Conservation (phyloP, 2,888 invertebrate species). For the Euspilapteryx auroguttella region DNA sequence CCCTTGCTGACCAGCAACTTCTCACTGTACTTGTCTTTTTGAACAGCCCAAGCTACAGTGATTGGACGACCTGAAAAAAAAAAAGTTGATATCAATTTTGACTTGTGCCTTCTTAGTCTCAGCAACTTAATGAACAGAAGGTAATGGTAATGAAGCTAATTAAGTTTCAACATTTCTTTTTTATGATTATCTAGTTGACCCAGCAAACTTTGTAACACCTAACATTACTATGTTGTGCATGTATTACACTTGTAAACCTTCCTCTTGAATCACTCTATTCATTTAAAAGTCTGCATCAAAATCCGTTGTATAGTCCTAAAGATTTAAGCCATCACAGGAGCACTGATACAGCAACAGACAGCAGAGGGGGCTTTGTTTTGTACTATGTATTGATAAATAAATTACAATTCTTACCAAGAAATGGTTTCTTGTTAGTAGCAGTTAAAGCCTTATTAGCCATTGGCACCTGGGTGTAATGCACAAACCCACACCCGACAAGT, state of each 20-base stretch:
- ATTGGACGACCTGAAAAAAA: conserved; percentile 59
- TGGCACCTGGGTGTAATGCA: conserved; percentile 76
- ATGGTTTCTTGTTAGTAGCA: conserved; percentile 67
- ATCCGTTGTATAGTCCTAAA: too few species aligned
- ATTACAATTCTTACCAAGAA: conserved; percentile 42
- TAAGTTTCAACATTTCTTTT: background rate
- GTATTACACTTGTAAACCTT: too few species aligned
- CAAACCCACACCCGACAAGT: conserved; percentile 85
- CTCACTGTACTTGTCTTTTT: conserved; percentile 70
- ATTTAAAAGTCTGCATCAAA: too few species aligned
- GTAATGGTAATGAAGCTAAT: background rate
- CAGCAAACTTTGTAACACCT: too few species aligned
- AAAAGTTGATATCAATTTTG: conserved; percentile 1
- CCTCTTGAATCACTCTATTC: background rate
- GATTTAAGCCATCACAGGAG: too few species aligned
- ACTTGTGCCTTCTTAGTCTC: too few species aligned
- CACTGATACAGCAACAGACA: too few species aligned
- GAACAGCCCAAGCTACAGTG: conserved; percentile 82
- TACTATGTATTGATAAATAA: too few species aligned
- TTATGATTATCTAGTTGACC: too few species aligned
- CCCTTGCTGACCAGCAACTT: conserved; percentile 12
- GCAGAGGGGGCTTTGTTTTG: too few species aligned
- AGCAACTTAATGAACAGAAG: background rate
- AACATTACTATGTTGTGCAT: too few species aligned
- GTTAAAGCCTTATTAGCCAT: conserved; percentile 80